phyloP scores from a whole-genome alignment of 2,113 vertebrate genomes.

The Phaethornis superciliosus region DNA sequence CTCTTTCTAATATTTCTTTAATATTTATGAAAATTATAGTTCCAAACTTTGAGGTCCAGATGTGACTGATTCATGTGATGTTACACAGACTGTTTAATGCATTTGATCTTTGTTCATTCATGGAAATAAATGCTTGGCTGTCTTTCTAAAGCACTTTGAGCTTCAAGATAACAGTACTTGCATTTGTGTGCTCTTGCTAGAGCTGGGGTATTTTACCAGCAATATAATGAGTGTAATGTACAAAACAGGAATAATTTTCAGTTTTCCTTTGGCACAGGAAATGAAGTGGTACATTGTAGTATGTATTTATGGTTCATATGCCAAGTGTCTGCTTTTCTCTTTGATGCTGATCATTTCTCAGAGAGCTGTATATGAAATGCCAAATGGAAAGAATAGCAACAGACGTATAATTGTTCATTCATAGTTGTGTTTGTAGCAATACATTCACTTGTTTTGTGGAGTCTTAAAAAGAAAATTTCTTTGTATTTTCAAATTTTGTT shows the following conservation, averaged over 20 bases:
- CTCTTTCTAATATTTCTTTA: neutral
- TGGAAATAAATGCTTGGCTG: neutral
- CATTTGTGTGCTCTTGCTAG: neutral
- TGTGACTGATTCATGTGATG: neutral
- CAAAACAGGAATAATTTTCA: neutral
- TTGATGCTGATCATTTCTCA: neutral
- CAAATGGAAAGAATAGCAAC: neutral
- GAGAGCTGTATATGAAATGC: neutral
- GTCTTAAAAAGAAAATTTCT: neutral
- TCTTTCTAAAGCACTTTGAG: neutral
- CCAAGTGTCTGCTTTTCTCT: neutral
- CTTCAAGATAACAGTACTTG: neutral
- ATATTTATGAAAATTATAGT: neutral
- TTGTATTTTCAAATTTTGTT: neutral
- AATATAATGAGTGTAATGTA: neutral
- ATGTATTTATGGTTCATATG: neutral
- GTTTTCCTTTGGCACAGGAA: neutral
- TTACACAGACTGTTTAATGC: neutral
- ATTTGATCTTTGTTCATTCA: accelerated
- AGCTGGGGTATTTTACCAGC: neutral
- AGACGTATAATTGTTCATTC: neutral
- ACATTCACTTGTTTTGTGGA: neutral
- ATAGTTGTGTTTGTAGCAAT: neutral
- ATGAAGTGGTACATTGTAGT: neutral
- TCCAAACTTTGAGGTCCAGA: neutral